phyloP scores from a whole-genome alignment of 2,113 vertebrate species.

The Cephalopholis sonnerati region DNA sequence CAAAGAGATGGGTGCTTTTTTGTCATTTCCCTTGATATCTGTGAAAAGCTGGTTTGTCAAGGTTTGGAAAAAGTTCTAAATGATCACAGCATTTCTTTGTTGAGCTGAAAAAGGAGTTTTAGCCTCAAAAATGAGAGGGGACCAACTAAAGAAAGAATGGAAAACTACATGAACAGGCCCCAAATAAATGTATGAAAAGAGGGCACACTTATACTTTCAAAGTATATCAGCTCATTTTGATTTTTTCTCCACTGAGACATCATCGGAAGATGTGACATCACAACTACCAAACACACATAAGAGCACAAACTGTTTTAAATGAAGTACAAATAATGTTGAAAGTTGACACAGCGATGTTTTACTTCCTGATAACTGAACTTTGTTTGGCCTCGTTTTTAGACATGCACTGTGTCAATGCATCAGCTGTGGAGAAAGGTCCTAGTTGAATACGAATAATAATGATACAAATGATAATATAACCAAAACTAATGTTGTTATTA shows the following conservation, averaged over 20 bases:
- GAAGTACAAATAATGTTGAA: background rate
- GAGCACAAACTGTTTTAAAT: background rate
- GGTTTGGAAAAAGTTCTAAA: constrained; percentile 11
- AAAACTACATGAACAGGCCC: background rate
- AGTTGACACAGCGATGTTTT: background rate
- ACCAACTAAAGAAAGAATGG: background rate
- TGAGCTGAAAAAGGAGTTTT: constrained; percentile 3
- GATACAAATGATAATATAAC: too few species aligned
- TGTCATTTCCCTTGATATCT: constrained; percentile 25
- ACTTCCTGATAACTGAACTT: background rate
- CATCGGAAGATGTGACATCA: background rate
- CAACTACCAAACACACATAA: constrained; percentile 23
- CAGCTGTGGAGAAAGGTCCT: background rate
- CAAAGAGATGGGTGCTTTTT: constrained; percentile 24
- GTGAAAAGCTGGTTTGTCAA: constrained; percentile 14
- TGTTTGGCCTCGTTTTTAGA: background rate
- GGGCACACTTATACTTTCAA: background rate
- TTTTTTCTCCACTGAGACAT: constrained; percentile 12
- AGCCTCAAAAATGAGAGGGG: background rate
- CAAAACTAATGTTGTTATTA: too few species aligned
- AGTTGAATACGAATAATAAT: too few species aligned
- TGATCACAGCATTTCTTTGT: constrained; percentile 19
- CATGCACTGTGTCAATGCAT: too few species aligned
- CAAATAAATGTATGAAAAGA: background rate
- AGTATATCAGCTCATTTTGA: background rate